A percentile compares a stretch with the other conserved stretches of the same genome.
phyloP scores from a whole-genome alignment of 1,140 invertebrate species.

The Heterodera carotae region DNA sequence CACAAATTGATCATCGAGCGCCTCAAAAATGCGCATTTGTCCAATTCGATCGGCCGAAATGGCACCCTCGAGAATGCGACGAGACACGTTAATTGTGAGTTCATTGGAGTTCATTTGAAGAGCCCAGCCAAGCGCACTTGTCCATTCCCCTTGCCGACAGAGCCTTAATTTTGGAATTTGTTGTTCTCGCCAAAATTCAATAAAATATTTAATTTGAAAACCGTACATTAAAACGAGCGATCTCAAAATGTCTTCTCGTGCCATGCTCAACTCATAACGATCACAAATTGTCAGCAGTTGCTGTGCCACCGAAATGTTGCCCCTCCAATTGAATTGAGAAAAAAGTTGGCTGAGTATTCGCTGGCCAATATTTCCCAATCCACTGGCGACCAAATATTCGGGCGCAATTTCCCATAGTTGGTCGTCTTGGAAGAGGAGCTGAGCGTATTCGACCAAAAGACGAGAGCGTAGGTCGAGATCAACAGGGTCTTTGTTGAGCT shows the following conservation, averaged over 20 bases:
- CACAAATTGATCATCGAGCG: slow-evolving; percentile 26
- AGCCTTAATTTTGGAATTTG: not conserved
- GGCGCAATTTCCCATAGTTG: slow-evolving; percentile 28
- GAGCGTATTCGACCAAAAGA: slow-evolving; percentile 20
- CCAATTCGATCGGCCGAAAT: slow-evolving; percentile 18
- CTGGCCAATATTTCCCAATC: slow-evolving; percentile 5
- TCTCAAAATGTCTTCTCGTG: slow-evolving; percentile 21
- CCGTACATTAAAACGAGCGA: slow-evolving; percentile 14
- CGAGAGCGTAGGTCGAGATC: slow-evolving; percentile 26
- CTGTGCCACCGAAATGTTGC: slow-evolving; percentile 18
- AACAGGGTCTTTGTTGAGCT: slow-evolving; percentile 7
- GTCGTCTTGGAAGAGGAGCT: slow-evolving; percentile 29
- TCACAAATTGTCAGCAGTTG: slow-evolving; percentile 17
- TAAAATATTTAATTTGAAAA: not conserved
- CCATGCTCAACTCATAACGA: slow-evolving; percentile 1
- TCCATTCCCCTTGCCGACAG: slow-evolving; percentile 20
- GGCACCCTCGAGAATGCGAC: slow-evolving; percentile 18
- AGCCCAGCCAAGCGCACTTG: slow-evolving; percentile 21
- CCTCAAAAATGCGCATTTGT: slow-evolving; percentile 32
- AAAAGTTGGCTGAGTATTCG: slow-evolving; percentile 10
- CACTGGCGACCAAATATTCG: slow-evolving; percentile 21
- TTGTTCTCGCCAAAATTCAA: no score
- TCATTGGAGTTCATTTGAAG: slow-evolving; percentile 16
- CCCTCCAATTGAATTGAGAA: slow-evolving; percentile 3
- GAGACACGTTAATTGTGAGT: slow-evolving; percentile 11